Percentiles rank a stretch among this genome's conserved stretches.
Evolutionary conservation across 2,113 vertebrate genomes (phyloP).

Genomic region (Crotalus helleri): DNA sequence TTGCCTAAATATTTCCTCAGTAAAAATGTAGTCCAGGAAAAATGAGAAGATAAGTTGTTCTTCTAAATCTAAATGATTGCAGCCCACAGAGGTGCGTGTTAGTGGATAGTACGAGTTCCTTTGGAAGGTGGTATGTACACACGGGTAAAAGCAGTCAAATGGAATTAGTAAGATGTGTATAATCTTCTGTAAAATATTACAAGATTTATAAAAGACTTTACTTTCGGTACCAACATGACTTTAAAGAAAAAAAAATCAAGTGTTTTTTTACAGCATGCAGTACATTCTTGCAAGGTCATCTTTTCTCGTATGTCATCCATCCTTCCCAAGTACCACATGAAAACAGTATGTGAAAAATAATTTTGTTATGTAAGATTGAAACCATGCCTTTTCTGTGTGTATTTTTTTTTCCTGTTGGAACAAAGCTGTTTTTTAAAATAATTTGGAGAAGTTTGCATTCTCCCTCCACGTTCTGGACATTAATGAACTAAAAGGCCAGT

Average conservation of each 20-base stretch:
- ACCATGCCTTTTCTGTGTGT: background rate
- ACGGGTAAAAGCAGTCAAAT: background rate
- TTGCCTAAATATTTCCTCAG: background rate
- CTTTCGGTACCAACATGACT: background rate
- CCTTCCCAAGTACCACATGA: background rate
- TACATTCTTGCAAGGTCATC: background rate
- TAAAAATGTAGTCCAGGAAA: background rate
- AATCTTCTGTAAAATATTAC: background rate
- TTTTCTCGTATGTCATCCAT: background rate
- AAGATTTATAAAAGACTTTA: background rate
- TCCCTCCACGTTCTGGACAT: background rate
- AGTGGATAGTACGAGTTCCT: background rate
- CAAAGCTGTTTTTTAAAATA: background rate
- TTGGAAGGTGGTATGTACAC: background rate
- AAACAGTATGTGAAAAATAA: background rate
- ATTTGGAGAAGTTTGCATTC: background rate
- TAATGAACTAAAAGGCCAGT: too few species aligned
- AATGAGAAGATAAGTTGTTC: background rate
- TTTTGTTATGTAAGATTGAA: background rate
- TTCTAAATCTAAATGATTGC: background rate
- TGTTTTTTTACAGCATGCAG: background rate
- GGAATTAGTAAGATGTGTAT: background rate
- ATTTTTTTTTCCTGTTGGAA: background rate
- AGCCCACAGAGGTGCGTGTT: background rate
- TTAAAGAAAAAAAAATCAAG: too few species aligned